Base-by-base conservation (phyloP, 2,113 vertebrate genomes). In the Genyomyrus donnyi region DNA sequence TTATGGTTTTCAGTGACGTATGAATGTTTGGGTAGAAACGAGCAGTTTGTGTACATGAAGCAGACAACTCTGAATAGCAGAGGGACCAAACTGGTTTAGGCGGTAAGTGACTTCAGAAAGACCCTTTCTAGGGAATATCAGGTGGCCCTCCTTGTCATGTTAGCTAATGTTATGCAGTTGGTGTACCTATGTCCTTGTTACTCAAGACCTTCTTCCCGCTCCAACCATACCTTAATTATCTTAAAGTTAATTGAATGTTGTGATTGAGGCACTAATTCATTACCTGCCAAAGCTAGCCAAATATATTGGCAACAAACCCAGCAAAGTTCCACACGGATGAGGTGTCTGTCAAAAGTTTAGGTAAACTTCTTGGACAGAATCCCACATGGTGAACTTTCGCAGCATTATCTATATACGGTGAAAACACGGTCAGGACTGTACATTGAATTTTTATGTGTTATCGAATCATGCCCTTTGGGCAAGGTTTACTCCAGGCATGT, bases 381-480 rank as follows among this genome's bases (percentile, higher is more conserved):
- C 74, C 74, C 35, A 19, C 74, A 74, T 31, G 11, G 66, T 74
- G 66, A 35, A 35, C 74, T 80, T 35, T 77, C 0, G 15, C 15
- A 77, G 15, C 70, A 39, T 77, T 42, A 35, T 80, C 35, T 80
- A 2, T 80, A 80, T 39, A 80, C 35, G n/a, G 74, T 42, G 74
- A 42, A 42, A 7, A 80, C 35, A 80, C 39, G 74, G 35, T 80
- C 74, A 7, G 31, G 31, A 17, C 27, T 80, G 74, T 80, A 80
- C 74, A 80, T 80, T 39, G 74, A 80, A 80, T 80, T 80, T 80
- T 80, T 80, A 80, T 80, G 70, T 39, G 74, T 42, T 80, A 80
- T 80, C 6, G 74, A 80, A 80, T 80, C 31, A 19, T 39, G 74
- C 74, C 74, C 74, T 80, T 80, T 42, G 74, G 17, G 15, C 35